Base-by-base conservation (phyloP, 2,888 invertebrate genomes). In the Crocallis elinguaria region DNA sequence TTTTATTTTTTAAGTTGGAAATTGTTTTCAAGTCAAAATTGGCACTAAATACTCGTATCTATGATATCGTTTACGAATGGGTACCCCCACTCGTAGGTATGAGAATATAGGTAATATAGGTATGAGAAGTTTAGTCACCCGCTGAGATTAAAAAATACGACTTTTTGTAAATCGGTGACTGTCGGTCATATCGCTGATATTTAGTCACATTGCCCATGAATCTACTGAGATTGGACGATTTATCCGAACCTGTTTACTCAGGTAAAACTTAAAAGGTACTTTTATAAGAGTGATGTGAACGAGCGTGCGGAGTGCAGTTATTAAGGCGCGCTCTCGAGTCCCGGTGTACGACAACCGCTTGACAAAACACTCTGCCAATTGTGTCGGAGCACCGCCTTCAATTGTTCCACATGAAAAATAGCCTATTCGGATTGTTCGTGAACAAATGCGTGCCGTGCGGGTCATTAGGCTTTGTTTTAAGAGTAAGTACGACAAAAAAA, bases 391-490 rank as follows among this genome's bases (percentile, higher is more conserved):
- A 79, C 88, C 89, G 88, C 90, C 90, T 86, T 82, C 90, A 84
- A 89, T 90, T 91, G 91, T 91, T 88, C 84, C 74, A 79, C 79
- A 90, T 90, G 90, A 91, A 88, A 90, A 91, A 91, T 91, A 86
- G 87, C 86, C 87, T 82, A 84, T 87, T 88, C 79, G 86, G 84
- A 88, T 89, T 90, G 89, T 90, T 91, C 88, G 65, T 71, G 85
- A 88, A 90, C 90, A 91, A 91, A 89, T 86, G 88, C 89, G 89
- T 89, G 77, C 86, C 86, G 86, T 84, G 84, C 84, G 86, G 89
- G 88, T 88, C 89, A 89, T 90, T 91, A 89, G 81, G 88, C 88
- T 86, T 89, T 90, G 90, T 90, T 91, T 89, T 88, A 85, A 81
- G 77, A 80, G 80, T 81, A 86, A 88, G 84, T 82, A 87, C 82